phyloP scores from a whole-genome alignment of 2,797 vertebrate species.

The Clarias pachynema region DNA sequence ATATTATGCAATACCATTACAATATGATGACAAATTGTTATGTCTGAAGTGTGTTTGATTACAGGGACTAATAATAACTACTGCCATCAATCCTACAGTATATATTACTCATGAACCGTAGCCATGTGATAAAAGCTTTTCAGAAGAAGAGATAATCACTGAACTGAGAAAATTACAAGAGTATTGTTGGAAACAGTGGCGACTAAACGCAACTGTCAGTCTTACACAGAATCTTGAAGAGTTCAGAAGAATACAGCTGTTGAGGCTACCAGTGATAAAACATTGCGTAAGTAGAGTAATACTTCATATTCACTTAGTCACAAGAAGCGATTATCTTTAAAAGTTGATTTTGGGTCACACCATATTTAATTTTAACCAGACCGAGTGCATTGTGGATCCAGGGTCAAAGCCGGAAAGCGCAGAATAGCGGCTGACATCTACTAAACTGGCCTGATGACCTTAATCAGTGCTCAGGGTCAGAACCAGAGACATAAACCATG shows the following conservation, averaged over 20 bases:
- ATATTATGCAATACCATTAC: neutral
- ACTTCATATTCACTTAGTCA: neutral
- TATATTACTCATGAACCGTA: constrained; percentile 5
- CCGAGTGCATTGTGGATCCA: neutral
- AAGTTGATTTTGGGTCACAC: neutral
- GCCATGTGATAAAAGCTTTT: constrained; percentile 13
- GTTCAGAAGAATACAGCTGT: neutral
- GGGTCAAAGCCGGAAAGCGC: neutral
- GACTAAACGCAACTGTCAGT: neutral
- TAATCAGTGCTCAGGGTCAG: neutral
- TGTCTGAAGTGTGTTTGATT: neutral
- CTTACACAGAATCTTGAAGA: neutral
- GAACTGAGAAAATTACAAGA: neutral
- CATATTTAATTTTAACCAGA: neutral
- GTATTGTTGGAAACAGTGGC: neutral
- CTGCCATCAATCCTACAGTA: neutral
- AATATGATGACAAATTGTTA: neutral
- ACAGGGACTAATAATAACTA: neutral
- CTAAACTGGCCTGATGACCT: neutral
- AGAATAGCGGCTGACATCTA: neutral
- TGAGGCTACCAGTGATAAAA: neutral
- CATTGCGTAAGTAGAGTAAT: constrained; percentile 7
- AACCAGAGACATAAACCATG: neutral
- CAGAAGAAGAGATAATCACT: neutral
- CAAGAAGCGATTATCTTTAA: neutral